These are phyloP conservation scores for Linepithema humile DNA, from an alignment of 1,140 invertebrate species.

Conservation along the genomic window DNA sequence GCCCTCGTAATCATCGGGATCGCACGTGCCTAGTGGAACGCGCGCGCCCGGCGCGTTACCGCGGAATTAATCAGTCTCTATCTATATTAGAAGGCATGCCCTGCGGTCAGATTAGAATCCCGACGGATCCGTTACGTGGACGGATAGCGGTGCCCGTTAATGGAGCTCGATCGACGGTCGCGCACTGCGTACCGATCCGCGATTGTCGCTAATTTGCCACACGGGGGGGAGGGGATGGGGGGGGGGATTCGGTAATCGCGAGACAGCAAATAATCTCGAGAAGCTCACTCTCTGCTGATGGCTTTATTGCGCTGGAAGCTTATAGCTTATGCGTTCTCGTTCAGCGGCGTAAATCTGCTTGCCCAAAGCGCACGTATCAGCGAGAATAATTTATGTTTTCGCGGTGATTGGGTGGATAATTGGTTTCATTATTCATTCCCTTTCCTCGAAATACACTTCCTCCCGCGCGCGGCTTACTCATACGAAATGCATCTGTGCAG, in stretches of 20 bases:
- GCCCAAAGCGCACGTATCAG: neutral
- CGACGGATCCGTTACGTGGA: constrained; percentile 70
- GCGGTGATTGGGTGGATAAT: neutral
- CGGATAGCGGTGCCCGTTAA: constrained; percentile 73
- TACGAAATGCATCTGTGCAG: too few relatives aligned
- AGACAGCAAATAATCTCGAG: neutral
- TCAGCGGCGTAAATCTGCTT: constrained; percentile 3
- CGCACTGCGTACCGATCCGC: constrained; percentile 15
- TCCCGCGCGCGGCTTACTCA: neutral
- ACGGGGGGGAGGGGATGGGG: neutral
- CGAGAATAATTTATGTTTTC: constrained; percentile 19
- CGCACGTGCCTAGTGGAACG: constrained; percentile 67
- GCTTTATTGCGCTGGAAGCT: constrained; percentile 7
- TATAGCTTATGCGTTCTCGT: neutral
- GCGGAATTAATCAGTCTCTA: constrained; percentile 80
- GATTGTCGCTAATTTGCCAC: constrained; percentile 50
- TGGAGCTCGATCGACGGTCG: constrained; percentile 67
- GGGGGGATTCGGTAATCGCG: neutral
- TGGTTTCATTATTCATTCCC: neutral
- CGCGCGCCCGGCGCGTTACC: constrained; percentile 68
- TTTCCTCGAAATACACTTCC: neutral
- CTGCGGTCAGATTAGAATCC: constrained; percentile 80
- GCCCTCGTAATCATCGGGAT: constrained; percentile 70
- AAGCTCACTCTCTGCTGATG: neutral
- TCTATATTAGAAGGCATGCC: constrained; percentile 79